Base-by-base conservation (phyloP, 1,140 invertebrate species). In the Cotesia vestalis region DNA sequence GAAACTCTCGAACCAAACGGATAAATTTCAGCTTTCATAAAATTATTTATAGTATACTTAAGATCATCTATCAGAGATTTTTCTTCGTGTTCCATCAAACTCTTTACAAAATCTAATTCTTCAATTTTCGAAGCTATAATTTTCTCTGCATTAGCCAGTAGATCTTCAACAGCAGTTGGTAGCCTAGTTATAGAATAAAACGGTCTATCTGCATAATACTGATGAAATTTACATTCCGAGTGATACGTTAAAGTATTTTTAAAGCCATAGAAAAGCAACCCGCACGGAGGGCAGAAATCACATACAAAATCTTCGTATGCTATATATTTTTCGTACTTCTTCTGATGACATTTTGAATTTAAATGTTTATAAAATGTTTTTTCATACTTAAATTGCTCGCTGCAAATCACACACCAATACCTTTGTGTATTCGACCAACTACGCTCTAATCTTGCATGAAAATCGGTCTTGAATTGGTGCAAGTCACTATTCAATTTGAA, bases 1-100 rank as follows among this genome's bases (percentile, higher is more conserved):
- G 85, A 81, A 27, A 85, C 75, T 63, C 88, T 83, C 4, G 88
- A 89, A 57, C 89, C 89, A 78, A 88, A 88, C 20, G 78, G 76
- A 76, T 87, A 81, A 46, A 81, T 83, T 76, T 77, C 78, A 1
- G 74, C 78, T n/a, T 71, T 14, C 9, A 75, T 71, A 75, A 77
- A 81, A 3, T 70, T 40, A 1, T 27, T 34, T 14, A 11, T 17
- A 1, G 73, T 72, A 4, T 73, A 73, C 6, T 78, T 70, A 36
- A 84, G 40, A 51, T 72, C 72, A 20, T 71, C n/a, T 12, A 81
- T 52, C 64, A 84, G 6, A 38, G 12, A 5, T 4, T 51, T 11
- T 69, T 76, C 71, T 51, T 72, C 73, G 11, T 46, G 52, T 2
- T 62, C 55, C 62, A 68, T 34, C 12, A 70, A 53, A 38, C 59